Percentiles rank a stretch among this genome's conserved stretches.
Conservation (phyloP, 1,140 invertebrate genomes). For the Homalodisca vitripennis region DNA sequence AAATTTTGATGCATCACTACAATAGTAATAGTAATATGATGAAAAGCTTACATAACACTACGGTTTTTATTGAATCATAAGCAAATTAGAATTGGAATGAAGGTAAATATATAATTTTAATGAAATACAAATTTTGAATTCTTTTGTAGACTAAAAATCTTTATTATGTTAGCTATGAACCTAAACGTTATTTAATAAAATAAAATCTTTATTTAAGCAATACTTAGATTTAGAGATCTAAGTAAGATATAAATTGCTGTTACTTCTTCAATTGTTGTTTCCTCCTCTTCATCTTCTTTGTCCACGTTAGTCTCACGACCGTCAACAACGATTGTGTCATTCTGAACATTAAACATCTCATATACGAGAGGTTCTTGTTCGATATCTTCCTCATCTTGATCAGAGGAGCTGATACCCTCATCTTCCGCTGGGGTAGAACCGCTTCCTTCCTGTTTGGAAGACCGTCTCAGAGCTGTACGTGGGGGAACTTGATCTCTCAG, state of each 20-base stretch:
- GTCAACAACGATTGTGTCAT: slow-evolving; percentile 56
- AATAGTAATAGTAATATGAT: too few relatives aligned
- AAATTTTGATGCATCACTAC: too few relatives aligned
- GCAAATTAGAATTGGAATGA: too few relatives aligned
- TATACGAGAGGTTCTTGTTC: slow-evolving; percentile 60
- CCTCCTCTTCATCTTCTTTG: slow-evolving; percentile 50
- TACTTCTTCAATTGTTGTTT: slow-evolving; percentile 78
- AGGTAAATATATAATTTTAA: too few relatives aligned
- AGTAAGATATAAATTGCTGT: background rate
- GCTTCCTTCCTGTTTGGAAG: slow-evolving; percentile 48
- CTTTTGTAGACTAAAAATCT: too few relatives aligned
- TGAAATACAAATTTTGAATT: too few relatives aligned
- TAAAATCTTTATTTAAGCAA: too few relatives aligned
- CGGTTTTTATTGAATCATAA: too few relatives aligned
- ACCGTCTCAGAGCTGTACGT: slow-evolving; percentile 47
- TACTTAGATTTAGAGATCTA: background rate
- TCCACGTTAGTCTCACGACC: slow-evolving; percentile 30
- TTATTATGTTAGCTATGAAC: too few relatives aligned
- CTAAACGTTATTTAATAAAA: too few relatives aligned
- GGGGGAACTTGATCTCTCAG: slow-evolving; percentile 44
- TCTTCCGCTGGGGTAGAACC: slow-evolving; percentile 78
- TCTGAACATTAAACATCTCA: slow-evolving; percentile 60
- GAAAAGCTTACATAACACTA: too few relatives aligned
- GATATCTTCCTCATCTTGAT: slow-evolving; percentile 48
- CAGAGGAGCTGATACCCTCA: slow-evolving; percentile 82